These are phyloP conservation scores for Anser brachyrhynchus DNA, from an alignment of 2,113 vertebrate genomes.

Conservation along the genomic window DNA sequence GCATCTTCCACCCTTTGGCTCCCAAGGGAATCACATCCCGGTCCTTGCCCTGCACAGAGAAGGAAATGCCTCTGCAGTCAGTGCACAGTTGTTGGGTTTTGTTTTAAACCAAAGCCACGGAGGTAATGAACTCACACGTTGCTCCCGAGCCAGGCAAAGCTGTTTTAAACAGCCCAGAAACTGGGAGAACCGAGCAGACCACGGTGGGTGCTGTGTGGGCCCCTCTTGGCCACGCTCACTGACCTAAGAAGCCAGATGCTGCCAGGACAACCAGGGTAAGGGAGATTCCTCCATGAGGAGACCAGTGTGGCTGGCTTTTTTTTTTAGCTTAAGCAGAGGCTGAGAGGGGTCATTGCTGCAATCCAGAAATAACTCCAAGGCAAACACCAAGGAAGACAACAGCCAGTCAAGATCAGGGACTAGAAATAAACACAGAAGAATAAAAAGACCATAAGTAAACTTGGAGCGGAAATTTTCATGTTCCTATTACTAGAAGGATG, in stretches of 20 bases:
- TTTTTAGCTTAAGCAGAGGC: conserved; percentile 28
- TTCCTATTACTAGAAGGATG: neutral
- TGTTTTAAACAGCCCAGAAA: neutral
- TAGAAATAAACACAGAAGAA: conserved; percentile 31
- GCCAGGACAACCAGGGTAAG: neutral
- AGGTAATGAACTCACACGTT: neutral
- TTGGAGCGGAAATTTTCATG: neutral
- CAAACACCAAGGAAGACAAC: conserved; percentile 2
- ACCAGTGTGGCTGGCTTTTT: neutral
- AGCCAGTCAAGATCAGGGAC: neutral
- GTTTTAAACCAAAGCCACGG: neutral
- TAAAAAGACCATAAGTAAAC: neutral
- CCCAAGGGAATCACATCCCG: neutral
- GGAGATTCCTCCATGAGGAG: neutral
- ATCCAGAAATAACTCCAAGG: conserved; percentile 34
- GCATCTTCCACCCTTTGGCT: neutral
- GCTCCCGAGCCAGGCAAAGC: conserved; percentile 8
- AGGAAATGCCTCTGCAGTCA: neutral
- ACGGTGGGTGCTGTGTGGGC: neutral
- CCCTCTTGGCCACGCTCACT: neutral
- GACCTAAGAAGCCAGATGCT: neutral
- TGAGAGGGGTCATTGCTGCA: conserved; percentile 14
- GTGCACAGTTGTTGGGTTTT: neutral
- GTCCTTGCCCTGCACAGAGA: neutral
- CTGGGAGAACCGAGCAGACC: neutral